A percentile compares a stretch with the other conserved stretches of the same genome.
Conservation (phyloP, 2,888 invertebrate species). For the Seira ritae region DNA sequence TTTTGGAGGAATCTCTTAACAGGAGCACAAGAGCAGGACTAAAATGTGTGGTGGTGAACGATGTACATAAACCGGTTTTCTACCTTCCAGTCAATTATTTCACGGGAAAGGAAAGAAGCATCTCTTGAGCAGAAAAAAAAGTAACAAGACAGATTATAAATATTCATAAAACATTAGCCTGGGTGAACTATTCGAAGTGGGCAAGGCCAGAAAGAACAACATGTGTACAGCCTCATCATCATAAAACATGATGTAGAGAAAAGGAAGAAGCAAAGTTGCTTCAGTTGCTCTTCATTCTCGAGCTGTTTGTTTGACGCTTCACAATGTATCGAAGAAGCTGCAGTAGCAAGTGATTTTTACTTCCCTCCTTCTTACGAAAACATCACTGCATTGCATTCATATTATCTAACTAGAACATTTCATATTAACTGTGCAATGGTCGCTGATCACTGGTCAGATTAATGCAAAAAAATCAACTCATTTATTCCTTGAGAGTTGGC, state of each 20-base stretch:
- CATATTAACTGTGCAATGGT: too few species aligned
- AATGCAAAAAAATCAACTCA: too few species aligned
- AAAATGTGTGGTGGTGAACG: slow-evolving; percentile 10
- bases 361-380: too few species aligned
- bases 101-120: slow-evolving; percentile 45
- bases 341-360: slow-evolving; percentile 17
- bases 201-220: slow-evolving; percentile 68
- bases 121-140: slow-evolving; percentile 49
- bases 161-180: slow-evolving; percentile 72
- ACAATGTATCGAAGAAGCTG: not conserved
- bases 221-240: slow-evolving; percentile 57
- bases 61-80: slow-evolving; percentile 69
- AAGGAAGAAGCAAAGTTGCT: slow-evolving; percentile 17
- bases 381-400: too few species aligned
- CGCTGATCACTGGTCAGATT: too few species aligned
- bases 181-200: slow-evolving; percentile 72
- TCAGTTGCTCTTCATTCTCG: too few species aligned
- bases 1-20: not conserved
- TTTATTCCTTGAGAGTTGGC: too few species aligned
- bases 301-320: too few species aligned
- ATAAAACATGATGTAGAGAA: slow-evolving; percentile 27
- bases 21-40: slow-evolving; percentile 3
- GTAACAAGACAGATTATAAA: slow-evolving; percentile 72
- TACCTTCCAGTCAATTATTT: slow-evolving; percentile 73
- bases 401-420: too few species aligned